A percentile compares a stretch with the other conserved stretches of the same genome.
These are phyloP conservation scores for Scyliorhinus canicula DNA, from an alignment of 2,797 vertebrate genomes.

Conservation along the genomic window DNA sequence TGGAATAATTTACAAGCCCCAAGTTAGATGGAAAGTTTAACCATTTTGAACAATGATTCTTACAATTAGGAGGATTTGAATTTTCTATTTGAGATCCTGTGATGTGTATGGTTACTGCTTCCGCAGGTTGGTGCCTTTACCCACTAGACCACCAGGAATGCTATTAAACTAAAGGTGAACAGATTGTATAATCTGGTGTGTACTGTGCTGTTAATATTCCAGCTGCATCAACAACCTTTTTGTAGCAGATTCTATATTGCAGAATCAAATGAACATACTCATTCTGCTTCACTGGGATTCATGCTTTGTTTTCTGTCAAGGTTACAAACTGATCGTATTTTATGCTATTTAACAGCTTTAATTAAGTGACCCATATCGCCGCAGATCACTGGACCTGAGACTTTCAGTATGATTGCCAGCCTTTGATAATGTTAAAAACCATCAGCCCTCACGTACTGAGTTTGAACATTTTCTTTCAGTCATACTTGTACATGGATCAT, in stretches of 20 bases:
- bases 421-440: neutral
- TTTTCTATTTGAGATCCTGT: neutral
- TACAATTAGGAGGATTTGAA: neutral
- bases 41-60: neutral
- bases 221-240: neutral
- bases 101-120: neutral
- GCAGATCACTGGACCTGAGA: neutral
- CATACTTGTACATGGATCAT: neutral
- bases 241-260: neutral
- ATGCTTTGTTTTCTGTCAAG: neutral
- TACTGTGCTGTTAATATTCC: neutral
- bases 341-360: slow-evolving; percentile 14
- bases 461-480: neutral
- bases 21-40: neutral
- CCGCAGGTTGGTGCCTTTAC: neutral
- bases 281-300: neutral
- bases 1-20: neutral
- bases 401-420: neutral
- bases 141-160: neutral
- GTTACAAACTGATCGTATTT: neutral
- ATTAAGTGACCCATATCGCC: neutral
- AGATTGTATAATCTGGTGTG: neutral
- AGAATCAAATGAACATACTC: neutral
- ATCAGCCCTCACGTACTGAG: neutral
- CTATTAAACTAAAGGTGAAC: neutral